Evolutionary conservation across 1,140 invertebrate species (phyloP).

Genomic region (Globodera rostochiensis): DNA sequence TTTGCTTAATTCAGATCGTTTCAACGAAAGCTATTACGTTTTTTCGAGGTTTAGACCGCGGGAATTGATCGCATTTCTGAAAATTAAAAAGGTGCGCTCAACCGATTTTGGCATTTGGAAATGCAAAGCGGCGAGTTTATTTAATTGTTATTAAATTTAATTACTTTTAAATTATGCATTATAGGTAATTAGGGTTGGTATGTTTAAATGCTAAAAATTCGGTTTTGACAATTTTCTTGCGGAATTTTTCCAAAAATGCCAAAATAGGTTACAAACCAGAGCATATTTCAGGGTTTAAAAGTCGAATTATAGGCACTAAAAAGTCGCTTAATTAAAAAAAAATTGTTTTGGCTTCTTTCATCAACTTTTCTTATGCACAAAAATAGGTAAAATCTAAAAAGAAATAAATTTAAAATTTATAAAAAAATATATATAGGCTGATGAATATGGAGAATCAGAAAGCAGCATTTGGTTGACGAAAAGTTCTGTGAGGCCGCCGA

Average conservation of each 20-base stretch:
- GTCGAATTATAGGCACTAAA: too few relatives aligned
- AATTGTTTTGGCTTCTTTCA: too few relatives aligned
- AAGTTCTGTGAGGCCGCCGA: neutral
- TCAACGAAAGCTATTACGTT: conserved; percentile 20
- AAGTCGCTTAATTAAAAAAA: too few relatives aligned
- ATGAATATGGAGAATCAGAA: conserved; percentile 24
- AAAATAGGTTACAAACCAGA: too few relatives aligned
- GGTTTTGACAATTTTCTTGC: too few relatives aligned
- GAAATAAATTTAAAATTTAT: too few relatives aligned
- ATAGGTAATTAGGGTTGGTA: too few relatives aligned
- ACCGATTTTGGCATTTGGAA: conserved; percentile 23
- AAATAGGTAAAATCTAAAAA: too few relatives aligned
- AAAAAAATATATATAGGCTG: neutral
- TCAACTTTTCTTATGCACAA: too few relatives aligned
- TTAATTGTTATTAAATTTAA: conserved; percentile 1
- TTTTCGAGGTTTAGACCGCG: conserved; percentile 26
- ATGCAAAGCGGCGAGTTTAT: conserved; percentile 25
- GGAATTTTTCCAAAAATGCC: too few relatives aligned
- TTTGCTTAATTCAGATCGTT: conserved; percentile 1
- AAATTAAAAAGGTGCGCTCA: conserved; percentile 2
- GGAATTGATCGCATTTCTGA: conserved; percentile 16
- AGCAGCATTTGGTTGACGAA: neutral
- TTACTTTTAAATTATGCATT: conserved; percentile 9
- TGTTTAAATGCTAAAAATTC: too few relatives aligned
- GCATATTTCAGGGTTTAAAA: too few relatives aligned